Percentiles rank a stretch among this genome's conserved stretches.
Conservation (phyloP, 1,140 invertebrate species). For the Zaprionus tsacasi region DNA sequence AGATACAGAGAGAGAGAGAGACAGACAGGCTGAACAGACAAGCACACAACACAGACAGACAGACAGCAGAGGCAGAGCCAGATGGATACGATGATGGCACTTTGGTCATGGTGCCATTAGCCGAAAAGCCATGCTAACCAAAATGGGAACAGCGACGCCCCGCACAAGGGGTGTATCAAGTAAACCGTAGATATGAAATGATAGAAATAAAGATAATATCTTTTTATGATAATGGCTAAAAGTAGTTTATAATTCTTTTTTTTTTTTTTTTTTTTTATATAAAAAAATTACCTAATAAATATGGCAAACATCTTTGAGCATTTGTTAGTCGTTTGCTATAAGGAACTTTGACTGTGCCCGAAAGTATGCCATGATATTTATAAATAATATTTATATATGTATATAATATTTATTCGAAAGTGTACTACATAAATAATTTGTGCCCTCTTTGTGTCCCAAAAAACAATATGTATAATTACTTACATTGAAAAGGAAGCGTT, state of each 20-base stretch:
- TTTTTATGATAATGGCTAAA: background rate
- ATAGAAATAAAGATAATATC: no score
- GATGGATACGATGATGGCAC: slow-evolving; percentile 16
- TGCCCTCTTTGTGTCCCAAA: slow-evolving; percentile 4
- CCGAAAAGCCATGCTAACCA: slow-evolving; percentile 1
- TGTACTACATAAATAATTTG: slow-evolving; percentile 53
- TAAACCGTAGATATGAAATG: background rate
- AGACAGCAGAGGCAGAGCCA: background rate
- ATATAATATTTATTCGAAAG: slow-evolving; percentile 1
- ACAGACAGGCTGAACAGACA: background rate
- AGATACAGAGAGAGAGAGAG: background rate
- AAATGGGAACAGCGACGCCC: background rate
- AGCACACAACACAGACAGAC: background rate
- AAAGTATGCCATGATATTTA: slow-evolving; percentile 58
- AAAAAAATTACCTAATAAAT: background rate
- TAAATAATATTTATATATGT: no score
- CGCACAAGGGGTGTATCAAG: background rate
- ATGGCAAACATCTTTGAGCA: background rate
- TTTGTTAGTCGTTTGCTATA: background rate
- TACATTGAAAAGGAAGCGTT: slow-evolving; percentile 40
- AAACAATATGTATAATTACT: slow-evolving; percentile 49
- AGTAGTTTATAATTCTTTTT: background rate
- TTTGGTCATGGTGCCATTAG: slow-evolving; percentile 37
- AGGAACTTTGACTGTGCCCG: slow-evolving; percentile 19
- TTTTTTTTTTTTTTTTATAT: background rate